phyloP scores from a whole-genome alignment of 2,797 vertebrate genomes.

The Erpetoichthys calabaricus region DNA sequence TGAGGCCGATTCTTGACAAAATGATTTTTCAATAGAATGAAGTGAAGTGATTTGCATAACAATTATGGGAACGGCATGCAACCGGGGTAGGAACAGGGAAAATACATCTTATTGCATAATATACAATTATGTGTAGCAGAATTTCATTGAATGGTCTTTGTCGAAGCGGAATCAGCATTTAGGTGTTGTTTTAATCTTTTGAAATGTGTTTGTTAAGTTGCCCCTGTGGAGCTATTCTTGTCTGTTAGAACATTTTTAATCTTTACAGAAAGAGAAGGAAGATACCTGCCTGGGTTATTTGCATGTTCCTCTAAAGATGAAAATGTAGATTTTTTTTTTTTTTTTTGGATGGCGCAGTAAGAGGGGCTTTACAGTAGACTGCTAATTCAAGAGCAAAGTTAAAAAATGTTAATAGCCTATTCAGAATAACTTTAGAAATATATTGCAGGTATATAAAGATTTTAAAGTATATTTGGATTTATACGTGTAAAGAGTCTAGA shows the following conservation, averaged over 20 bases:
- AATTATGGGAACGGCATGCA: constrained; percentile 61
- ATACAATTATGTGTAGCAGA: constrained; percentile 9
- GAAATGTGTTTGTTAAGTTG: constrained; percentile 19
- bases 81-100: constrained; percentile 47
- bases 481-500: too few relatives aligned
- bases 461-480: too few relatives aligned
- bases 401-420: not conserved
- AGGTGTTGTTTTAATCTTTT: constrained; percentile 5
- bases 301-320: not conserved
- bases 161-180: not conserved
- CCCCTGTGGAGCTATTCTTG: constrained; percentile 14
- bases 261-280: not conserved
- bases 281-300: not conserved
- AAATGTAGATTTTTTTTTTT: not conserved
- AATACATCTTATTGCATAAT: constrained; percentile 25
- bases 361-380: not conserved
- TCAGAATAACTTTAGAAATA: too few relatives aligned
- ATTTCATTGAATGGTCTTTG: not conserved
- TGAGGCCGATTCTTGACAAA: constrained; percentile 53
- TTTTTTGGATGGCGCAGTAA: not conserved
- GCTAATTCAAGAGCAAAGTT: not conserved
- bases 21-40: constrained; percentile 62
- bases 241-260: not conserved
- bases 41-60: constrained; percentile 56
- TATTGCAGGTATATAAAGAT: too few relatives aligned